Conservation (phyloP, 2,888 invertebrate genomes). For the Argyresthia goedartella region DNA sequence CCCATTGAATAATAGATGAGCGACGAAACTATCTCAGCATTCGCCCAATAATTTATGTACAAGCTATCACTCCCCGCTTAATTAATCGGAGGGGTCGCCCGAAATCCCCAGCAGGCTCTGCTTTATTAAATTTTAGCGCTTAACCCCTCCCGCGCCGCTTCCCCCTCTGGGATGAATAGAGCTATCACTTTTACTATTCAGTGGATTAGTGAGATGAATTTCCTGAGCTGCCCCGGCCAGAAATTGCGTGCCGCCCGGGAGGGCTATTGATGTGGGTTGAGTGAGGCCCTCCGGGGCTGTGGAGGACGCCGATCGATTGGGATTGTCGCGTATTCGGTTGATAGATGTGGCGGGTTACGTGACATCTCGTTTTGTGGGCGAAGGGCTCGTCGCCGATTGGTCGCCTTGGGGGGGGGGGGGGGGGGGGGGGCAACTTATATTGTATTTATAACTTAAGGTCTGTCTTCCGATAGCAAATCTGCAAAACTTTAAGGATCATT, state of each 20-base stretch:
- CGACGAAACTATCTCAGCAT: conserved; percentile 16
- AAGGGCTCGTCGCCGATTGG: background rate
- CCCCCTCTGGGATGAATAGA: conserved; percentile 45
- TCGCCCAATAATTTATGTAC: too few relatives aligned
- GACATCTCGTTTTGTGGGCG: too few relatives aligned
- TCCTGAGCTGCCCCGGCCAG: conserved; percentile 35
- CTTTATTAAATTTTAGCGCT: conserved; percentile 72
- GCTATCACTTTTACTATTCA: conserved; percentile 70
- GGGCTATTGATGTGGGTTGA: background rate
- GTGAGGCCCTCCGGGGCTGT: too few relatives aligned
- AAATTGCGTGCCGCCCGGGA: conserved; percentile 19
- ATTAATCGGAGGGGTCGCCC: conserved; percentile 61
- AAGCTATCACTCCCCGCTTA: conserved; percentile 18
- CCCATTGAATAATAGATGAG: conserved; percentile 39
- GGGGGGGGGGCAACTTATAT: too few relatives aligned
- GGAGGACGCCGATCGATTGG: background rate
- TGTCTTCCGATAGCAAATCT: too few relatives aligned
- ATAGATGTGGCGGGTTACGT: too few relatives aligned
- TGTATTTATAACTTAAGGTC: too few relatives aligned
- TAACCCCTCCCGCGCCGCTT: conserved; percentile 27
- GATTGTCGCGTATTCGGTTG: background rate
- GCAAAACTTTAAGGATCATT: too few relatives aligned
- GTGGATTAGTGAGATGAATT: conserved; percentile 67
- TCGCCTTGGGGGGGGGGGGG: background rate
- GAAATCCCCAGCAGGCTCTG: conserved; percentile 28